phyloP scores from a whole-genome alignment of 2,888 invertebrate genomes.

The Nomada hirtipes region DNA sequence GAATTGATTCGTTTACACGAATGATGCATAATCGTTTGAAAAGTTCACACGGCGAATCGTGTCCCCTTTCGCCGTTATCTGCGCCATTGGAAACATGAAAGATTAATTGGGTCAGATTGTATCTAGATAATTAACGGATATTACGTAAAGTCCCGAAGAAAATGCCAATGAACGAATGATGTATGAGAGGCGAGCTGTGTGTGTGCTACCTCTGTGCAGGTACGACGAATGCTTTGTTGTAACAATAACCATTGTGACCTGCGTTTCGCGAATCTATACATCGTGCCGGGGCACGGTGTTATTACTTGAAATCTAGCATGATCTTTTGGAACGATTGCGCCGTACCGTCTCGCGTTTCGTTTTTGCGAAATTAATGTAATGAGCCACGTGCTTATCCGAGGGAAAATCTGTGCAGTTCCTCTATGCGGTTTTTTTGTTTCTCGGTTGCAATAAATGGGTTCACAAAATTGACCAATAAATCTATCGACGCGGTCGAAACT shows the following conservation, averaged over 20 bases:
- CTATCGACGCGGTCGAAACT: slow-evolving; percentile 13
- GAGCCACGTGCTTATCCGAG: slow-evolving; percentile 10
- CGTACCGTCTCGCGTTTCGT: slow-evolving; percentile 10
- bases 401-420: slow-evolving; percentile 30
- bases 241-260: slow-evolving; percentile 11
- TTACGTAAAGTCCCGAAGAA: slow-evolving; percentile 61
- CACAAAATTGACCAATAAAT: slow-evolving; percentile 31
- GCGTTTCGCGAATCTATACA: background rate
- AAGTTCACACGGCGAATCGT: slow-evolving; percentile 51
- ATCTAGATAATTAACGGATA: slow-evolving; percentile 30
- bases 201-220: background rate
- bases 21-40: slow-evolving; percentile 49
- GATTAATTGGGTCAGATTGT: slow-evolving; percentile 66
- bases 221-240: slow-evolving; percentile 19
- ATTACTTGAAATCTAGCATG: slow-evolving; percentile 26
- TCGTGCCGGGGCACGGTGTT: background rate
- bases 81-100: slow-evolving; percentile 20
- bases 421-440: slow-evolving; percentile 20
- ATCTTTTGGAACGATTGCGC: slow-evolving; percentile 23
- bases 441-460: slow-evolving; percentile 14
- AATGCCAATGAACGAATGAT: slow-evolving; percentile 56
- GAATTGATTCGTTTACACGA: slow-evolving; percentile 16
- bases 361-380: slow-evolving; percentile 29
- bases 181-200: slow-evolving; percentile 11
- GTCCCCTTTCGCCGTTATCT: slow-evolving; percentile 56